Evolutionary conservation across 2,888 invertebrate genomes (phyloP).

Genomic region (Caenorhabditis afra): DNA sequence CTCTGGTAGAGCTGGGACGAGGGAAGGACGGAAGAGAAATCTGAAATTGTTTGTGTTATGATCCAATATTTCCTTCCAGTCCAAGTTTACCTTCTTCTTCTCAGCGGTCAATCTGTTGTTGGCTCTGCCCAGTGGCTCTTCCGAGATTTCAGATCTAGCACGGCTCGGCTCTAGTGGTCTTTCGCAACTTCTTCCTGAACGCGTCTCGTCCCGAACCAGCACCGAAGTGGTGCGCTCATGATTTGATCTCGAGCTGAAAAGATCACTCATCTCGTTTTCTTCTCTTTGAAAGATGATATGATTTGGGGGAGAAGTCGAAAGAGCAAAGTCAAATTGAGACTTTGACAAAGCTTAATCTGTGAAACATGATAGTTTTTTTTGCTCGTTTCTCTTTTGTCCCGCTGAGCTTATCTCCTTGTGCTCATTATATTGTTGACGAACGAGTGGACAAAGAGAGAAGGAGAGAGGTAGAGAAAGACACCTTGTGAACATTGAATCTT

Average conservation of each 20-base stretch:
- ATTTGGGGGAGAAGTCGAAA: background rate
- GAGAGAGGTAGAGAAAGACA: too few species aligned
- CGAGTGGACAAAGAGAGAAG: background rate
- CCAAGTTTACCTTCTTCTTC: constrained; percentile 36
- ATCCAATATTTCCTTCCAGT: background rate
- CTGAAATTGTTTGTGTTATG: constrained; percentile 23
- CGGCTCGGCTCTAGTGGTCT: constrained; percentile 11
- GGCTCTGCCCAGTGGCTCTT: constrained; percentile 7
- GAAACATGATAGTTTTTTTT: constrained; percentile 28
- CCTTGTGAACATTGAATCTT: constrained; percentile 4
- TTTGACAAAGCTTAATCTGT: too few species aligned
- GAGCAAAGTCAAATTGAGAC: constrained; percentile 4
- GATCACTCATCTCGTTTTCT: background rate
- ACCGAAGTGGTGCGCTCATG: constrained; percentile 57
- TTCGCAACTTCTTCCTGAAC: constrained; percentile 29
- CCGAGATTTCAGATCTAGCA: constrained; percentile 32
- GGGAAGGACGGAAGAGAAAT: constrained; percentile 54
- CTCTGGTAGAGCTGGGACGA: constrained; percentile 21
- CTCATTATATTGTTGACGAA: constrained; percentile 9
- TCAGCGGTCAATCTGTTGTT: constrained; percentile 28
- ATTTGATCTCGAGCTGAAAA: constrained; percentile 58
- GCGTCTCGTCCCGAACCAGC: constrained; percentile 45
- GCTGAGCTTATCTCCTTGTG: constrained; percentile 11
- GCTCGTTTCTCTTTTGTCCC: constrained; percentile 1
- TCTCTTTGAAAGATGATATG: too few species aligned